Percentiles rank a stretch among this genome's conserved stretches.
These are phyloP conservation scores for Melipona bicolor DNA, from an alignment of 2,888 invertebrate species.

Conservation along the genomic window DNA sequence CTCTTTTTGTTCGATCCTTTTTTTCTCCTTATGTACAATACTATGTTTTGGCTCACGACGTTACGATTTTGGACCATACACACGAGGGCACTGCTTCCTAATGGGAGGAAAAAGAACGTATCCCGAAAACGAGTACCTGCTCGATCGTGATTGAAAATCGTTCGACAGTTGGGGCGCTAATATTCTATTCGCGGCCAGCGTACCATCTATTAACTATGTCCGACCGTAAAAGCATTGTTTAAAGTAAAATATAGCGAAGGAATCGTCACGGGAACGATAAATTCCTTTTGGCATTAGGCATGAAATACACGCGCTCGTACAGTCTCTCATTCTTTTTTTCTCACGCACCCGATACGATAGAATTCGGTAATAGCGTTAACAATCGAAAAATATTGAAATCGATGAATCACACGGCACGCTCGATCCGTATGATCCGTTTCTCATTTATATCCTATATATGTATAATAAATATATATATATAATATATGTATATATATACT, in stretches of 20 bases:
- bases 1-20: slow-evolving; percentile 52
- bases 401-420: slow-evolving; percentile 52
- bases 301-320: slow-evolving; percentile 45
- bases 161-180: slow-evolving; percentile 39
- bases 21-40: slow-evolving; percentile 66
- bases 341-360: slow-evolving; percentile 60
- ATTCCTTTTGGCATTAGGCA: slow-evolving; percentile 64
- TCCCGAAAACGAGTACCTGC: slow-evolving; percentile 45
- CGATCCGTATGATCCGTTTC: slow-evolving; percentile 17
- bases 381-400: slow-evolving; percentile 72
- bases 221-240: slow-evolving; percentile 52
- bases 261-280: slow-evolving; percentile 52
- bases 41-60: slow-evolving; percentile 49
- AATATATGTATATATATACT: slow-evolving; percentile 28
- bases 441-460: slow-evolving; percentile 17
- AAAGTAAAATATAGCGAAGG: slow-evolving; percentile 49
- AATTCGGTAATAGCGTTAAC: slow-evolving; percentile 72
- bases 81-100: slow-evolving; percentile 44
- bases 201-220: slow-evolving; percentile 36
- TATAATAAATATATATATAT: slow-evolving; percentile 24
- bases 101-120: slow-evolving; percentile 13
- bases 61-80: slow-evolving; percentile 64
- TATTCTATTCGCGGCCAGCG: slow-evolving; percentile 43
- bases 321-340: slow-evolving; percentile 12
- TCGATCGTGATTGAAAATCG: slow-evolving; percentile 42